phyloP scores from a whole-genome alignment of 2,888 invertebrate genomes.

The Eubasilissa splendida region DNA sequence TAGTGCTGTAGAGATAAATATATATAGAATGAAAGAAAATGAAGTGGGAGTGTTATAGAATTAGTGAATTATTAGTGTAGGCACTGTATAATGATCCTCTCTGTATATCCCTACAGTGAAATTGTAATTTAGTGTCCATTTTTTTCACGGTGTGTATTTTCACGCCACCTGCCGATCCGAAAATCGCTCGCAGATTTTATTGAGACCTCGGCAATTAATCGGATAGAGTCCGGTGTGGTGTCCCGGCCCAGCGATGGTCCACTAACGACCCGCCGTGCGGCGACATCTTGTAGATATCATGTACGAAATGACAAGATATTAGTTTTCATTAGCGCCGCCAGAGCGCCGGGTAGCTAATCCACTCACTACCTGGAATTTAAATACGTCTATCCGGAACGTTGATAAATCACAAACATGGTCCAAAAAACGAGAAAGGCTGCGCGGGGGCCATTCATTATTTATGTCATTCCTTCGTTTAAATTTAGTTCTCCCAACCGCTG shows the following conservation, averaged over 20 bases:
- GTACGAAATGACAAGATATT: constrained; percentile 56
- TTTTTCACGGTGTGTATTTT: neutral
- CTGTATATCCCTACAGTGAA: no score
- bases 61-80: no score
- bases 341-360: constrained; percentile 26
- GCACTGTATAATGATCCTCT: no score
- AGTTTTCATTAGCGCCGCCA: constrained; percentile 58
- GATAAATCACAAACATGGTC: constrained; percentile 54
- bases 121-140: no score
- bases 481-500: constrained; percentile 16
- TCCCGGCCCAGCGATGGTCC: neutral
- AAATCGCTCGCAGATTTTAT: neutral
- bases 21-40: no score
- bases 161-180: neutral
- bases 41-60: no score
- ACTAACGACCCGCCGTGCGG: constrained; percentile 39
- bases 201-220: neutral
- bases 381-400: constrained; percentile 54
- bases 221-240: neutral
- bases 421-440: constrained; percentile 53
- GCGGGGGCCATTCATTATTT: constrained; percentile 50
- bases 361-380: constrained; percentile 53
- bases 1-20: no score
- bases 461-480: constrained; percentile 46
- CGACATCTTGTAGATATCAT: constrained; percentile 57